A percentile compares a stretch with the other conserved stretches of the same genome.
Evolutionary conservation across 2,888 invertebrate species (phyloP).

Genomic region (Cistogaster globosa): DNA sequence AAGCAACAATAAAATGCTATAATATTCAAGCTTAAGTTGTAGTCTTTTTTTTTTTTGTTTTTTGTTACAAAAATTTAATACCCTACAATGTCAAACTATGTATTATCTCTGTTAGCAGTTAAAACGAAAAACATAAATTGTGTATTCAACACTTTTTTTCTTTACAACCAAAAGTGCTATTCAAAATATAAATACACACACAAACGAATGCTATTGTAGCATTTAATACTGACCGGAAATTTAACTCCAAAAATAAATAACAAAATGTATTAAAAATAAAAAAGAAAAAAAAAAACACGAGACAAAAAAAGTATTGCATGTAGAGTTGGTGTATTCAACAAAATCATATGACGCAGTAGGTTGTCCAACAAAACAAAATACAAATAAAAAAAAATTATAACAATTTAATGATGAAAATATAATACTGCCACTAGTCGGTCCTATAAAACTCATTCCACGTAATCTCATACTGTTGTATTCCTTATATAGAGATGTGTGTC

Average conservation of each 20-base stretch:
- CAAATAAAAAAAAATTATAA: conserved; percentile 20
- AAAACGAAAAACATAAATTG: conserved; percentile 34
- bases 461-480: conserved; percentile 21
- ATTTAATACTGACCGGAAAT: conserved; percentile 51
- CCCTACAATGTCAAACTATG: conserved; percentile 9
- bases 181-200: conserved; percentile 10
- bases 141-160: conserved; percentile 38
- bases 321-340: conserved; percentile 25
- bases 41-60: too few relatives aligned
- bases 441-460: conserved; percentile 13
- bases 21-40: background rate
- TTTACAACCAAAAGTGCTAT: conserved; percentile 18
- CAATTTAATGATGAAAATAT: conserved; percentile 38
- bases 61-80: conserved; percentile 26
- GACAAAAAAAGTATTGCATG: conserved; percentile 44
- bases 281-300: too few relatives aligned
- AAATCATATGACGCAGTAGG: conserved; percentile 42
- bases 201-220: background rate
- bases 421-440: conserved; percentile 11
- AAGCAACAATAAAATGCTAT: conserved; percentile 3
- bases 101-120: conserved; percentile 4
- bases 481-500: conserved; percentile 66
- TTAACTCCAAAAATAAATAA: conserved; percentile 47
- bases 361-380: conserved; percentile 30
- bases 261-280: background rate